These are phyloP conservation scores for Epicauta chinensis DNA, from an alignment of 1,140 invertebrate genomes.

Conservation along the genomic window DNA sequence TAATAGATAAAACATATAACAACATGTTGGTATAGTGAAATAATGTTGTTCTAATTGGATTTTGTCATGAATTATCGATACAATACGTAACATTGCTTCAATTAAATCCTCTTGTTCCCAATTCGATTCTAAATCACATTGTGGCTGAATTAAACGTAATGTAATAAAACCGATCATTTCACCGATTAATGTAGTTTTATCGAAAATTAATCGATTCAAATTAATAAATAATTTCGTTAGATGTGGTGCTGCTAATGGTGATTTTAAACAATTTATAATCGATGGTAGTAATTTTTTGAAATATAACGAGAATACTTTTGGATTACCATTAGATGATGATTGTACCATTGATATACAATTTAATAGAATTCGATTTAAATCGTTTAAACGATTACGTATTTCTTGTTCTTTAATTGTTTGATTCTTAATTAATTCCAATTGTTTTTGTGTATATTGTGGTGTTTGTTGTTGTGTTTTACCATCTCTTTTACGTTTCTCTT, in stretches of 20 bases:
- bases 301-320: constrained; percentile 53
- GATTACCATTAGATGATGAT: constrained; percentile 56
- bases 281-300: constrained; percentile 56
- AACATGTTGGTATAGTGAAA: constrained; percentile 3
- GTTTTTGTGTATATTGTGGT: constrained; percentile 74
- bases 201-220: constrained; percentile 50
- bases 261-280: constrained; percentile 58
- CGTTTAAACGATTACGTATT: constrained; percentile 53
- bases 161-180: constrained; percentile 60
- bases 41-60: not conserved
- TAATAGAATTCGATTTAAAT: constrained; percentile 58
- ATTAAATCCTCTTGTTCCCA: constrained; percentile 67
- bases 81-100: constrained; percentile 46
- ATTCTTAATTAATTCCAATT: constrained; percentile 83
- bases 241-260: constrained; percentile 61
- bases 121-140: constrained; percentile 66
- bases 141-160: constrained; percentile 63
- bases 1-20: constrained; percentile 74
- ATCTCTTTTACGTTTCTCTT: constrained; percentile 78
- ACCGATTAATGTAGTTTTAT: constrained; percentile 47
- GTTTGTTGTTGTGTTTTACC: constrained; percentile 75
- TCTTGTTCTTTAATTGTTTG: constrained; percentile 81
- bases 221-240: constrained; percentile 56
- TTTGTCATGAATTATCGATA: constrained; percentile 51
- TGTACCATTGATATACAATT: constrained; percentile 57